These are phyloP conservation scores for Gryllus longicercus DNA, from an alignment of 2,888 invertebrate species.

Conservation along the genomic window DNA sequence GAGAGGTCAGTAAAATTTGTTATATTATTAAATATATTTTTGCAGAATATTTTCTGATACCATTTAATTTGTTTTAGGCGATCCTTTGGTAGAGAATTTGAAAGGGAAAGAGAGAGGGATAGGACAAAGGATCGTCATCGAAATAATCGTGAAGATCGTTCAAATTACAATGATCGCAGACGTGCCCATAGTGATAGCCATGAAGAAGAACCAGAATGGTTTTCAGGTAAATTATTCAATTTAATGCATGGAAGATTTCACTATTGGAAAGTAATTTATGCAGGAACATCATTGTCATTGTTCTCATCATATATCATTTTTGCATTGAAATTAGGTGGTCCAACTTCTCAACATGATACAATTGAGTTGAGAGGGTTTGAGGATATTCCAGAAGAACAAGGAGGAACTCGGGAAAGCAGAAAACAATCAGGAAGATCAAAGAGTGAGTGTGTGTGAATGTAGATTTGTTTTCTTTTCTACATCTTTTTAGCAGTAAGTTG, in stretches of 20 bases:
- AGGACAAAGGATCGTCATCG: constrained; percentile 36
- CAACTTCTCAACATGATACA: constrained; percentile 85
- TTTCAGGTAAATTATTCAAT: constrained; percentile 44
- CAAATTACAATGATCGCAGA: constrained; percentile 54
- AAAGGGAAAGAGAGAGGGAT: constrained; percentile 40
- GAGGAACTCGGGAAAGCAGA: not conserved
- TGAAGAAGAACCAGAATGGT: constrained; percentile 87
- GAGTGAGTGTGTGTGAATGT: not conserved
- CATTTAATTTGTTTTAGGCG: constrained; percentile 44
- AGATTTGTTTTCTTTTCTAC: not conserved
- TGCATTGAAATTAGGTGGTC: constrained; percentile 70
- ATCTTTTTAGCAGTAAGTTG: too few relatives aligned
- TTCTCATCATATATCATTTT: not conserved
- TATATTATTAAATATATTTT: not conserved
- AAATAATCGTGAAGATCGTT: constrained; percentile 42
- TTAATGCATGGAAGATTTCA: not conserved
- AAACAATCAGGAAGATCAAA: not conserved
- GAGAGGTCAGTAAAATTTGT: constrained; percentile 33
- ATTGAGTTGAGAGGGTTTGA: constrained; percentile 93
- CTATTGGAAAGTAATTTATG: not conserved
- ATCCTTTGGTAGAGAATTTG: constrained; percentile 58
- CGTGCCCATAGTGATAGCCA: constrained; percentile 52
- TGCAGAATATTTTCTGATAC: constrained; percentile 29
- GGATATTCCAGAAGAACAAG: constrained; percentile 54
- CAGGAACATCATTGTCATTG: not conserved